Base-by-base conservation (phyloP, 1,140 invertebrate genomes). In the Drosophila tani region DNA sequence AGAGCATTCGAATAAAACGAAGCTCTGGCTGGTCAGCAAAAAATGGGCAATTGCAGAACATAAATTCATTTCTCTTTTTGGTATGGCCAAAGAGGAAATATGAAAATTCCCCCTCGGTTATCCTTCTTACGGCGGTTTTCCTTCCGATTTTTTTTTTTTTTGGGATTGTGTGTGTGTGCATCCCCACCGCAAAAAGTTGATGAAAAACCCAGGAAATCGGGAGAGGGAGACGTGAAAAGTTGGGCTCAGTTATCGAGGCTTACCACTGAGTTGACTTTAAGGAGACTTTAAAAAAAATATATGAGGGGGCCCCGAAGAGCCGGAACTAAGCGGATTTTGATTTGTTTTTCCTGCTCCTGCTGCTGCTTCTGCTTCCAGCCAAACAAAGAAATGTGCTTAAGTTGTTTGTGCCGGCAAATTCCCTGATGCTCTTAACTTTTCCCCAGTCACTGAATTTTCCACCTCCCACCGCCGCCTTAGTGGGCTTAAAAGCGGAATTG, bases 271-370 rank as follows among this genome's bases (percentile, higher is more conserved):
- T 60, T 77, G 29, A 56, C 70, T 81, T 81, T 81, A 81, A 81
- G 57, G 24, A 47, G 71, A 63, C 65, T 81, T 81, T 63, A 81
- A 81, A 81, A 40, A 70, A 27, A 49, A 40, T 60, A 40, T 53
- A 17, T 32, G 46, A 21, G 63, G 27, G 19, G 38, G 4, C 17
- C 40, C 35, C 17, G 49, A 49, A 47, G 29, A 51, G 35, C 32
- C 40, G 50, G 38, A 65, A 68, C 76, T 86, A 86, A 85, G 82
- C 70, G 82, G 82, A 85, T 85, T 85, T 74, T 82, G 82, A 65
- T 85, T 86, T 85, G 68, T 85, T 86, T 85, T 74, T 71, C 68
- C 27, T 29, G 27, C 6, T 29, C 5, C 27, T 32, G 32, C 9
- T 35, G 32, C 75, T 62, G 53, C 35, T 50, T 45, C 46, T 65